Evolutionary conservation across 2,113 vertebrate genomes (phyloP).

Genomic region (Loxodonta africana): DNA sequence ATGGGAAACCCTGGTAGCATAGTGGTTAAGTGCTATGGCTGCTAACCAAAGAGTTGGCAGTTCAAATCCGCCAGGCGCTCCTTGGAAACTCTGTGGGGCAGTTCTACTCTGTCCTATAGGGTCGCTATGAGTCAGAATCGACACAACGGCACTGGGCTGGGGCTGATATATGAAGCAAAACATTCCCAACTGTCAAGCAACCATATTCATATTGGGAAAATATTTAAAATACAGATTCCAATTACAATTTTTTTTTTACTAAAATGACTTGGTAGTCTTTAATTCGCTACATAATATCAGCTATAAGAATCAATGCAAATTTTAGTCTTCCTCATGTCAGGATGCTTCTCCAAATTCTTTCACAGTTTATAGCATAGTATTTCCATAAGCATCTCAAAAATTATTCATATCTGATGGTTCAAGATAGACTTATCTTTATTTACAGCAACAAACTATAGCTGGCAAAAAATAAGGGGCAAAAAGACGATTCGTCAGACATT

Average conservation of each 20-base stretch:
- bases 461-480: conserved; percentile 49
- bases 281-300: not conserved
- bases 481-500: not conserved
- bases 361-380: not conserved
- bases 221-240: conserved; percentile 18
- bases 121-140: too few relatives aligned
- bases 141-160: too few relatives aligned
- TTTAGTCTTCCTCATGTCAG: not conserved
- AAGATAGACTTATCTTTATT: not conserved
- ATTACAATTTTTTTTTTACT: conserved; percentile 64
- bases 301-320: not conserved
- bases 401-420: conserved; percentile 18
- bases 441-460: not conserved
- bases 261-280: conserved; percentile 41
- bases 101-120: too few relatives aligned
- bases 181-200: not conserved
- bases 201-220: conserved; percentile 18
- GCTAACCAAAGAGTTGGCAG: too few relatives aligned
- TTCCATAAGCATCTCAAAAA: conserved; percentile 26
- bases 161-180: not conserved
- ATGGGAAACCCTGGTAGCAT: not conserved
- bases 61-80: too few relatives aligned
- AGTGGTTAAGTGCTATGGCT: too few relatives aligned
- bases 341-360: not conserved
- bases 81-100: too few relatives aligned